phyloP scores from a whole-genome alignment of 2,888 invertebrate genomes.

The Platycheirus rosarum region DNA sequence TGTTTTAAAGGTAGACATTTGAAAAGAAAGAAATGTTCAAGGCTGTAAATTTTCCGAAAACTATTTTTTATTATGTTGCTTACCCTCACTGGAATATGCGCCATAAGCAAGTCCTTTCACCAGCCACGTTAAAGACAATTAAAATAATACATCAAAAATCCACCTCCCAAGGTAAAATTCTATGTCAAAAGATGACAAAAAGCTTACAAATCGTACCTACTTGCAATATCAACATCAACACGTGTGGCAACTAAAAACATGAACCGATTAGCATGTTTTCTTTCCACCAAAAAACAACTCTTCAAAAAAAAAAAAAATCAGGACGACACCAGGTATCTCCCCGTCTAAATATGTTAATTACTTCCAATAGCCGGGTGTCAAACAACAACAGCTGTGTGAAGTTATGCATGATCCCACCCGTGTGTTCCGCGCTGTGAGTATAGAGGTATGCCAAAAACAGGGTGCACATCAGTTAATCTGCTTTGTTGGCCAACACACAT shows the following conservation, averaged over 20 bases:
- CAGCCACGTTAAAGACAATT: too few relatives aligned
- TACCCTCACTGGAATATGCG: too few relatives aligned
- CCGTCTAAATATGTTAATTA: constrained; percentile 71
- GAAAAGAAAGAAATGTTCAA: too few relatives aligned
- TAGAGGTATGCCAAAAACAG: constrained; percentile 62
- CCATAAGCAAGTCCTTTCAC: too few relatives aligned
- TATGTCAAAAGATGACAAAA: background rate
- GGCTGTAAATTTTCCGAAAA: too few relatives aligned
- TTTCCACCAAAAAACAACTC: constrained; percentile 25
- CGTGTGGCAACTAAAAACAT: constrained; percentile 41
- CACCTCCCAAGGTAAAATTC: background rate
- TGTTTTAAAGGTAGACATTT: too few relatives aligned
- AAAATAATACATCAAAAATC: too few relatives aligned
- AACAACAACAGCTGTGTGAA: constrained; percentile 63
- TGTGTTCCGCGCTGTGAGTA: background rate
- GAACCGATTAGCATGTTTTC: constrained; percentile 53
- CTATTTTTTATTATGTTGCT: too few relatives aligned
- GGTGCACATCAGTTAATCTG: constrained; percentile 73
- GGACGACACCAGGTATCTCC: constrained; percentile 13
- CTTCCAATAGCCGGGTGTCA: constrained; percentile 63
- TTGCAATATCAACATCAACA: constrained; percentile 1
- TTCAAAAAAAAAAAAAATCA: constrained; percentile 2
- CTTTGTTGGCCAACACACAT: constrained; percentile 56
- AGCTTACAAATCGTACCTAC: constrained; percentile 1
- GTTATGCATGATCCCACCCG: constrained; percentile 49